These are phyloP conservation scores for Setophaga petechia DNA, from an alignment of 2,113 vertebrate genomes.

Conservation along the genomic window DNA sequence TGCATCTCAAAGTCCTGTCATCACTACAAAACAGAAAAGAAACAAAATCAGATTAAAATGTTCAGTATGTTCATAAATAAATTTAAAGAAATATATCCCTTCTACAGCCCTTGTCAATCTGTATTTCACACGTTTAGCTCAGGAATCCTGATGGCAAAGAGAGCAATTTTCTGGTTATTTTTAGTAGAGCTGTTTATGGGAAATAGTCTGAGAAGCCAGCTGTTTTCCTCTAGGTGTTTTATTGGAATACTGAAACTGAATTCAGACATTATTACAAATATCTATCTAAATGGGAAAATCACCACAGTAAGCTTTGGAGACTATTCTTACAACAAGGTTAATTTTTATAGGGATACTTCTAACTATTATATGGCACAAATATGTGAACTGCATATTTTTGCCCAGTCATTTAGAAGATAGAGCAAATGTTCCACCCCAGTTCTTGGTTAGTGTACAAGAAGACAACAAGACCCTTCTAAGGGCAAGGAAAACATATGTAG, in stretches of 20 bases:
- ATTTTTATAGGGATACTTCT: not conserved
- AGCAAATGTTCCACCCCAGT: not conserved
- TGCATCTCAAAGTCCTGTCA: not conserved
- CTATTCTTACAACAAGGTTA: not conserved
- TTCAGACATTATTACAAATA: not conserved
- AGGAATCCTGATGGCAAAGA: not conserved
- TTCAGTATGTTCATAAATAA: not conserved
- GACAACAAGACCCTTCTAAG: not conserved
- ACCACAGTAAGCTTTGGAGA: not conserved
- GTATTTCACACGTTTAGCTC: not conserved
- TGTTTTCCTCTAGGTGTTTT: not conserved
- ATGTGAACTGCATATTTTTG: not conserved
- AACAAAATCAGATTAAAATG: not conserved
- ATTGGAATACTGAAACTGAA: not conserved
- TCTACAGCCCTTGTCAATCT: not conserved
- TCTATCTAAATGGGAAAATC: not conserved
- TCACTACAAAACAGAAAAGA: not conserved
- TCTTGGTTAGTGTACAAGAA: not conserved
- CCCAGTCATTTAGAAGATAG: not conserved
- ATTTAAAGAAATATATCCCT: not conserved
- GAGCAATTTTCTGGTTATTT: not conserved
- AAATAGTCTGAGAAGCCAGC: not conserved
- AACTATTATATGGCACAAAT: not conserved
- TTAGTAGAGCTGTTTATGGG: not conserved
- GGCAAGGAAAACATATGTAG: not conserved